Percentiles rank a stretch among this genome's conserved stretches.
Conservation (phyloP, 2,113 vertebrate genomes). For the Hylia prasina region DNA sequence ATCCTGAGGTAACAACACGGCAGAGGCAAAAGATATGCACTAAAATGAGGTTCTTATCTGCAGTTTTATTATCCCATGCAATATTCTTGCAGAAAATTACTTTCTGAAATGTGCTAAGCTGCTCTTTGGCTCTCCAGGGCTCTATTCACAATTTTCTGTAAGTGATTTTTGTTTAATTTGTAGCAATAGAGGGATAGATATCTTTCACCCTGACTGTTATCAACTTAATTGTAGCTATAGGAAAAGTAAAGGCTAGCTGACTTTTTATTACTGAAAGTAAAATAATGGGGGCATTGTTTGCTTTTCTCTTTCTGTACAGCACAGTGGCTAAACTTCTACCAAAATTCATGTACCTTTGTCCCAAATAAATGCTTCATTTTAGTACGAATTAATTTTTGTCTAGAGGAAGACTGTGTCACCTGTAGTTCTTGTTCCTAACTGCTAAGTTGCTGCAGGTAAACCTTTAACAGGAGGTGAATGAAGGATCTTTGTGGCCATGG, state of each 20-base stretch:
- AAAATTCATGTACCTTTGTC: background rate
- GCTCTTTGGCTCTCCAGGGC: constrained; percentile 26
- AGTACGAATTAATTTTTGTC: background rate
- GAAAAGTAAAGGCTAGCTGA: background rate
- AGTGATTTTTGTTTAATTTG: constrained; percentile 61
- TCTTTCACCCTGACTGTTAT: constrained; percentile 1
- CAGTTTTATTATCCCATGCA: constrained; percentile 46
- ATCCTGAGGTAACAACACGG: constrained; percentile 38
- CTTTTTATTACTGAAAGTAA: background rate
- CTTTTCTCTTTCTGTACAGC: background rate
- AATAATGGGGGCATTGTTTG: background rate
- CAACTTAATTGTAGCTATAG: constrained; percentile 27
- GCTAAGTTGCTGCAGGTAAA: background rate
- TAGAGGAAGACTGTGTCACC: background rate
- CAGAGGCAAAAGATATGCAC: constrained; percentile 25
- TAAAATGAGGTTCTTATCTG: constrained; percentile 47
- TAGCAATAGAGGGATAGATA: constrained; percentile 1
- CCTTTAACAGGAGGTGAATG: background rate
- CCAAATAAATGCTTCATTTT: background rate
- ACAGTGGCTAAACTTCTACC: background rate
- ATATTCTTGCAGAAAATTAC: constrained; percentile 46
- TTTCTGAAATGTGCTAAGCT: constrained; percentile 48
- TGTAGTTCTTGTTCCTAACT: background rate
- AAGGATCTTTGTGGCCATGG: background rate
- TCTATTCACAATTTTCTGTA: constrained; percentile 31